Evolutionary conservation across 1,140 invertebrate genomes (phyloP), one percentile per base, ranked within the genome.

Genomic region (Aphelinus certus): DNA sequence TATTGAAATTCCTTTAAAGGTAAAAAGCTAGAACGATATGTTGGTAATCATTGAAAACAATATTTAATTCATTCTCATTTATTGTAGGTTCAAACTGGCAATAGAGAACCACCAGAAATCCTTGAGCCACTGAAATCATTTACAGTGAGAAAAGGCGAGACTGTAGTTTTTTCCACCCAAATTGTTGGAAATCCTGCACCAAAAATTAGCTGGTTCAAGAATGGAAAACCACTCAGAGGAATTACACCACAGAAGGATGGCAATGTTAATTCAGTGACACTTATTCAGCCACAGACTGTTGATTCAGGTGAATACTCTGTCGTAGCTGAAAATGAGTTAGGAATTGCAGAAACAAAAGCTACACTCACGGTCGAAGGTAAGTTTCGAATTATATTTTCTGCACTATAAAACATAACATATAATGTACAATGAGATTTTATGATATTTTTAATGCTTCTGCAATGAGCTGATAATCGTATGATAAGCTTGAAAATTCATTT

Each of bases 131-230:
- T 96, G 1, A 91, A 91, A 77, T 93, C 91, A 75, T 90, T 92
- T 80, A 91, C 91, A 3, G 91, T 95, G n/a, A 90, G 91, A 77
- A 93, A 95, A 86, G 93, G 93, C 26, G 94, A 95, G 82, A 92
- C 91, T 60, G 91, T 94, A 10, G 90, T 94, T 4, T 86, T 97
- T 1, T 92, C 88, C 2, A 92, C 94, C 4, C 93, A 93, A 81
- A 93, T 97, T 73, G 92, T 93, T 53, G 95, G 95, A 55, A 94
- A 93, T 84, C 95, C 95, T 68, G 88, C 89, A 74, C 95, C 95
- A 26, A 93, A 90, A 77, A 90, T 97, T 7, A 90, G 89, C 0
- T 97, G 96, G 95, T 91, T 91, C 72, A 94, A 93, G 83, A 91
- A 96, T 83, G 92, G 92, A 64, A 93, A 94, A 83, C 90, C 91